Base-by-base conservation (phyloP, 1,140 invertebrate species). In the Heliconius eleuchia region DNA sequence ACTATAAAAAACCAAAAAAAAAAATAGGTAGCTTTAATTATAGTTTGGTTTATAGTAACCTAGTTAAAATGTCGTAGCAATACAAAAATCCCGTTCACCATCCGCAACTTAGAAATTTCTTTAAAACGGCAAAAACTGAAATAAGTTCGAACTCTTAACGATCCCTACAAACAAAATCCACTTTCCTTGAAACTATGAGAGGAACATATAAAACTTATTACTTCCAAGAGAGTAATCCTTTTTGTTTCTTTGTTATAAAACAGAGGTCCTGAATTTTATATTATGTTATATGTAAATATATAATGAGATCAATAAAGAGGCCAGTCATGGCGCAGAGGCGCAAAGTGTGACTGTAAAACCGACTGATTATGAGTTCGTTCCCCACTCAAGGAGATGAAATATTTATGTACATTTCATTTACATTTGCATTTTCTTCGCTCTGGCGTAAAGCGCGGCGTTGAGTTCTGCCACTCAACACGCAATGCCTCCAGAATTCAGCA, bases 151-250 rank as follows among this genome's bases (percentile, higher is more conserved):
- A 83, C 81, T 75, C 77, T 46, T 76, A 57, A 66, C 74, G 60
- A 70, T 70, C 30, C 74, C 8, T 76, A 76, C 87, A 86, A 90
- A 89, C 86, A 90, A 90, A 88, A 84, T 81, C 84, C 74, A 87
- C 84, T 91, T 89, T 84, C 85, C 87, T 88, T 83, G 89, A 90
- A 87, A 87, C 88, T 85, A 88, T 86, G 89, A 91, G 88, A 85
- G 76, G 88, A 87, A 87, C 89, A 89, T 88, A 90, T 87, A 88
- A 89, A 89, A 90, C 87, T 87, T 86, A 82, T 84, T 89, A 90
- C 80, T 91, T 91, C 87, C 86, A 87, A 90, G 88, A 87, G 88
- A 88, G 88, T 78, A 91, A 90, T 89, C 87, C 80, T 89, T 76
- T 80, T 85, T 89, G 85, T 86, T 86, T 84, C 88, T 88, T 82